These are phyloP conservation scores for Carabus problematicus DNA, from an alignment of 2,888 invertebrate genomes.

Conservation along the genomic window DNA sequence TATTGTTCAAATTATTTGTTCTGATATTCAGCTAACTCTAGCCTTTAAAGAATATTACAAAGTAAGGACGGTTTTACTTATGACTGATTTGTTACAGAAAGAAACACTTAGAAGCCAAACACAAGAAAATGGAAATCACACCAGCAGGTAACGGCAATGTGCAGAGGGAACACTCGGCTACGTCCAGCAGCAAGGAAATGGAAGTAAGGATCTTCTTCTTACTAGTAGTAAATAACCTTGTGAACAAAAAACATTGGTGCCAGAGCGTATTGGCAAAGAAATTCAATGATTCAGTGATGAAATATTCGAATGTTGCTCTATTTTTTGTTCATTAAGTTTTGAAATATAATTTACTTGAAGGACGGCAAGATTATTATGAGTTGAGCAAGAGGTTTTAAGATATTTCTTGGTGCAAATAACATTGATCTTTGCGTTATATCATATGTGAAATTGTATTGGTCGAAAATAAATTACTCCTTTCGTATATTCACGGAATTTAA, in stretches of 20 bases:
- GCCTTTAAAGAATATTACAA: background rate
- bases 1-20: too few species aligned
- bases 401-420: too few species aligned
- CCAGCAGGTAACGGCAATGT: constrained; percentile 32
- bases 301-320: background rate
- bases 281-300: background rate
- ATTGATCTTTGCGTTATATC: too few species aligned
- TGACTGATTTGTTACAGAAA: constrained; percentile 16
- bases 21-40: background rate
- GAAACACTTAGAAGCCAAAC: constrained; percentile 20
- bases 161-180: constrained; percentile 34
- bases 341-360: background rate
- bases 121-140: constrained; percentile 28
- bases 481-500: background rate
- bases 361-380: too few species aligned
- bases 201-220: constrained; percentile 22
- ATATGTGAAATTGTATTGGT: too few species aligned
- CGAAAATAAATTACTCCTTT: too few species aligned
- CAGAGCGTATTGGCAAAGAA: background rate
- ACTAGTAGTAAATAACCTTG: background rate
- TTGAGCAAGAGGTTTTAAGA: too few species aligned
- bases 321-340: background rate
- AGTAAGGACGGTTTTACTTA: constrained; percentile 1
- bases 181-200: constrained; percentile 23
- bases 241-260: background rate